Percentiles rank a stretch among this genome's conserved stretches.
phyloP scores from a whole-genome alignment of 2,888 invertebrate species.

The Metacarcinus magister region DNA sequence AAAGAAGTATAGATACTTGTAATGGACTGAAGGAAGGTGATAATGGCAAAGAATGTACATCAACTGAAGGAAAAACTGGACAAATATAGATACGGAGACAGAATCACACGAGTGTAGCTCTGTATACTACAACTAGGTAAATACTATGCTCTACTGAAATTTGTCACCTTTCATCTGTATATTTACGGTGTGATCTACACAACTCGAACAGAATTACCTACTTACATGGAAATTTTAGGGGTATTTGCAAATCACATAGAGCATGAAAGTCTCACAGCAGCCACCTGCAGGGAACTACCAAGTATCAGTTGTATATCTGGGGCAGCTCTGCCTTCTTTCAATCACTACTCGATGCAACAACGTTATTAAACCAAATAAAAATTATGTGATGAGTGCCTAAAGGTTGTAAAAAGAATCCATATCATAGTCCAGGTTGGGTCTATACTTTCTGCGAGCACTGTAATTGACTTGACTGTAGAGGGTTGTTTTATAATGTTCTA shows the following conservation, averaged over 20 bases:
- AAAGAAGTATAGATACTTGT: too few relatives aligned
- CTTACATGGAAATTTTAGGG: too few relatives aligned
- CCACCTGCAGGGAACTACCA: not conserved
- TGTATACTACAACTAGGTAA: too few relatives aligned
- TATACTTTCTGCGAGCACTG: not conserved
- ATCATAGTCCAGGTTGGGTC: not conserved
- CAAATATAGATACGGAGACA: too few relatives aligned
- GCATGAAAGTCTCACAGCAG: not conserved
- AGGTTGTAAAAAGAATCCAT: not conserved
- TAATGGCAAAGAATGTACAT: too few relatives aligned
- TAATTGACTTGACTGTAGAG: not conserved
- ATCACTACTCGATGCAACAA: not conserved
- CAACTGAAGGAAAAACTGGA: too few relatives aligned
- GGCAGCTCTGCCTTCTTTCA: not conserved
- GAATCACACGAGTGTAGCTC: too few relatives aligned
- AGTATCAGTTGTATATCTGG: not conserved
- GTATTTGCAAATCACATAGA: too few relatives aligned
- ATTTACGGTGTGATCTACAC: not conserved
- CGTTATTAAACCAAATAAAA: not conserved
- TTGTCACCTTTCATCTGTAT: not conserved
- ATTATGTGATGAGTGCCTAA: not conserved
- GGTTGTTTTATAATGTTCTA: not conserved
- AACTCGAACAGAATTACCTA: too few relatives aligned
- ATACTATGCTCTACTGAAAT: not conserved
- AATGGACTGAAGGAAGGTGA: too few relatives aligned